Conservation (phyloP, 2,797 vertebrate genomes). For the Acropternis orthonyx region DNA sequence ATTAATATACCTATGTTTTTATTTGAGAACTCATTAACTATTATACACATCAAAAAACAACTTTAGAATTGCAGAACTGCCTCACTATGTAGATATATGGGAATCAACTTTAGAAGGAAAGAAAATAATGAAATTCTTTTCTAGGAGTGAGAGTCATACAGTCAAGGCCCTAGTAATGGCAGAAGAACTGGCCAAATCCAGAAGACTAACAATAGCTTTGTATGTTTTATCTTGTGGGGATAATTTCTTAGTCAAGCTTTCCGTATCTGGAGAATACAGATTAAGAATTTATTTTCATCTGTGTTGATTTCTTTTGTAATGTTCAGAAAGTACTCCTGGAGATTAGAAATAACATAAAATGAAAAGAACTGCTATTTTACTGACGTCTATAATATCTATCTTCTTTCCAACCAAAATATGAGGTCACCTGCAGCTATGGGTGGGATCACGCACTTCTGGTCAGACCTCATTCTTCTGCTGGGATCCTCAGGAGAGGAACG, state of each 20-base stretch:
- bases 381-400: not conserved
- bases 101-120: constrained; percentile 15
- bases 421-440: not conserved
- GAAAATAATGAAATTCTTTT: constrained; percentile 19
- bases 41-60: not conserved
- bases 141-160: not conserved
- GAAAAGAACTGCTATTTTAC: constrained; percentile 23
- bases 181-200: not conserved
- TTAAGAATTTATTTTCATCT: constrained; percentile 23
- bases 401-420: not conserved
- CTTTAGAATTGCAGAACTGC: not conserved
- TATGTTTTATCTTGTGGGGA: not conserved
- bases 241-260: not conserved
- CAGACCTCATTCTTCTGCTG: not conserved
- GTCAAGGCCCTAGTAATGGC: not conserved
- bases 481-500: not conserved
- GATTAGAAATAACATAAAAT: not conserved
- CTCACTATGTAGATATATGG: not conserved
- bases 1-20: constrained; percentile 32
- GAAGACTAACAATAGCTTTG: not conserved
- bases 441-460: not conserved
- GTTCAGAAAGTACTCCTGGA: not conserved
- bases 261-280: not conserved
- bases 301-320: constrained; percentile 39
- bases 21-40: constrained; percentile 46